A percentile compares a stretch with the other conserved stretches of the same genome.
Conservation (phyloP, 2,113 vertebrate genomes). For the Notarius quadriscutis region DNA sequence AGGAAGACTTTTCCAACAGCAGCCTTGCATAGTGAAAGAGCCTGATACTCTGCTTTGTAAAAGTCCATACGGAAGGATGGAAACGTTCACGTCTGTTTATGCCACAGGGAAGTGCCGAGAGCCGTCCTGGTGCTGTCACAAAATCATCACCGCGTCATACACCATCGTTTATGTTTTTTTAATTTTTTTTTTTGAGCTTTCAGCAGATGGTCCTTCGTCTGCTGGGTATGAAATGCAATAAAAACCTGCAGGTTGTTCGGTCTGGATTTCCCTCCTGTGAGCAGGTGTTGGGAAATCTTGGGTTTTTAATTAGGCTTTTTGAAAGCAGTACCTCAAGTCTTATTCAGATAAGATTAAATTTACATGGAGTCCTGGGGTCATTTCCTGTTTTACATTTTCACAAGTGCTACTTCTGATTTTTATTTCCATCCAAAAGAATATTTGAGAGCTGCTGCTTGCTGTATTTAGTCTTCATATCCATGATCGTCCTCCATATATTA, state of each 20-base stretch:
- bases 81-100: neutral
- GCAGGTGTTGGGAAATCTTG: neutral
- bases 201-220: slow-evolving; percentile 57
- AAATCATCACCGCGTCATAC: neutral
- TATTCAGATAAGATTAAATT: neutral
- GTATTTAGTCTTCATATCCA: neutral
- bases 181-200: slow-evolving; percentile 16
- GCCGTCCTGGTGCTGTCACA: neutral
- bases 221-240: slow-evolving; percentile 44
- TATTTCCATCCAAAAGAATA: neutral
- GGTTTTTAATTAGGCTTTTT: neutral
- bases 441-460: neutral
- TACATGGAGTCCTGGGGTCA: neutral
- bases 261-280: neutral
- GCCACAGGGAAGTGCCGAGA: neutral
- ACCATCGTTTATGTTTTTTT: neutral
- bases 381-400: neutral
- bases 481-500: too few species aligned
- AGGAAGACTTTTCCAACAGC: slow-evolving; percentile 7
- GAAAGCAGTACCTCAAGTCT: neutral
- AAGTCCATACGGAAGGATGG: neutral
- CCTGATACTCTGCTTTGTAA: neutral
- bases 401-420: neutral
- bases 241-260: neutral
- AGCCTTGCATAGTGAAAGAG: neutral